Base-by-base conservation (phyloP, 2,113 vertebrate species). In the Bungarus multicinctus region DNA sequence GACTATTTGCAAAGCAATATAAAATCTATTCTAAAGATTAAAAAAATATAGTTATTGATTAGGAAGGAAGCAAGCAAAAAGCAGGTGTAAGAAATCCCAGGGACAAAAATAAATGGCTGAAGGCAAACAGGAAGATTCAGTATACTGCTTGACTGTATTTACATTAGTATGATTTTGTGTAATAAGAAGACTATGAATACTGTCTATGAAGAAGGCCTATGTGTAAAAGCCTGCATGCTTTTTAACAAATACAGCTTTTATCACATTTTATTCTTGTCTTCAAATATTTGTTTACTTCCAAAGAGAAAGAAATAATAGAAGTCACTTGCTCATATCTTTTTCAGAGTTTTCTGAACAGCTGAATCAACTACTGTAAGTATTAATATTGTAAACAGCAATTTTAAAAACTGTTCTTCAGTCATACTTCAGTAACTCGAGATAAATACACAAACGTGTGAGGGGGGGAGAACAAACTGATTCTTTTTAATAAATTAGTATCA, bases 401-500 rank as follows among this genome's bases (percentile, higher is more conserved):
- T 74, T 8, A n/a, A 27, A 81, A 16, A 34, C 20, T 11, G 7
- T 39, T 81, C 9, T 81, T 81, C 34, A 74, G 34, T 74, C 16
- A 74, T 74, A 74, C n/a, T 74, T 74, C n/a, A 39, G 3, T 39
- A 39, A 39, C 18, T 39, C 18, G 6, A 34, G 25, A n/a, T 50
- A 64, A 89, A 57, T 47, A 8, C 18, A 88, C 85, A 88, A n/a
- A 69, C 16, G 10, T 54, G 39, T 43, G 16, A 27, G 27, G 43
- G 18, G 25, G 7, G 7, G 0, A 43, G 23, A 89, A 57, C 3
- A 39, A 23, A 58, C 20, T 34, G 25, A 97, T 96, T 97, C 95
- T 96, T 97, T 98, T 99, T 99, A 99, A 99, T 99, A 99, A 99
- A 99, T 99, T 99, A 99, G 99, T 97, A 97, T 99, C 98, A 99